Base-by-base conservation (phyloP, 2,797 vertebrate species). In the Tenualosa ilisha region DNA sequence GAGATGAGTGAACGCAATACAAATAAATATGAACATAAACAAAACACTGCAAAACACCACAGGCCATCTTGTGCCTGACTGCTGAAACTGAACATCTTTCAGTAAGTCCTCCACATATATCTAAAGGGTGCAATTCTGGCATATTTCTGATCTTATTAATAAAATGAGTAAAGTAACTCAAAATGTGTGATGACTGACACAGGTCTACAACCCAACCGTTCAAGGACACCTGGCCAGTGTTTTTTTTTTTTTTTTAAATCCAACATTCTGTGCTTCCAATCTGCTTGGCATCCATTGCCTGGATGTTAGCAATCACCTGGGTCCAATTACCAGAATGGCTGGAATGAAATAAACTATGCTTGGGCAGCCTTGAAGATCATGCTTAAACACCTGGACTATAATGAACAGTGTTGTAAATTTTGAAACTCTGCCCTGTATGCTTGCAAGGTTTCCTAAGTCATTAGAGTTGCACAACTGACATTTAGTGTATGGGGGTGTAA, bases 401-500 rank as follows among this genome's bases (percentile, higher is more conserved):
- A 40, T 40, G 63, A 65, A 65, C 3, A 65, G 63, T 12, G 63
- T 65, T 26, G 3, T 65, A 31, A 72, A 72, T 72, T 75, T 40
- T 40, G 31, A 75, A 75, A 17, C 37, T 63, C 61, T 40, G 31
- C 68, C 37, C 68, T 17, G 68, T 75, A 15, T 4, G 68, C 68
- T 75, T 43, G 68, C 65, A 26, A 72, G 65, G 12, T 75, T 75
- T 37, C 68, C 40, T 75, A 75, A 75, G 68, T 75, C 68, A 68
- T 68, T 24, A n/a, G 7, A 68, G 63, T 68, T 68, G 26, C 31
- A 40, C 12, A 17, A 75, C 68, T 75, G 68, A 75, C 68, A 75
- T 31, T 75, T 17, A 75, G 68, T 75, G 63, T 72, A 43, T 3
- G 26, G 24, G 12, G 54, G 56, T 82, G 81, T 72, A 83, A 87